Evolutionary conservation across 2,113 vertebrate species (phyloP).

Genomic region (Engraulis encrasicolus): DNA sequence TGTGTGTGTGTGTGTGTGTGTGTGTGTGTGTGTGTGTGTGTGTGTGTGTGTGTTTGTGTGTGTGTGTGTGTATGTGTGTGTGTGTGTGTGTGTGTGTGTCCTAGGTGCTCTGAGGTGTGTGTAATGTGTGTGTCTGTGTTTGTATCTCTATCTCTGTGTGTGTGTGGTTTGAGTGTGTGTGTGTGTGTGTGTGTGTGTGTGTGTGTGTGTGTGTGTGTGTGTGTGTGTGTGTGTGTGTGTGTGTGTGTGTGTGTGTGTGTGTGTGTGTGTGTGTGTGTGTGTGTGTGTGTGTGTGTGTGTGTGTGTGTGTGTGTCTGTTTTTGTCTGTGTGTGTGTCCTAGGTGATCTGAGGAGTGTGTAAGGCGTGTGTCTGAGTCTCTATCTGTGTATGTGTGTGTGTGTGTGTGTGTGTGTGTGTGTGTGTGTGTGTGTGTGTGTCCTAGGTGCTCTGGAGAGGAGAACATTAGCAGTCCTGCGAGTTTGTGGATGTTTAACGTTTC

Average conservation of each 20-base stretch:
- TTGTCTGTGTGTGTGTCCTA: not conserved
- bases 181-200: not conserved
- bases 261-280: not conserved
- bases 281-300: not conserved
- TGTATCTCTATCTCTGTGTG: no score
- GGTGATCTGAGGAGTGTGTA: constrained; percentile 37
- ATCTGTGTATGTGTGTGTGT: constrained; percentile 9
- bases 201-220: no score
- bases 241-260: not conserved
- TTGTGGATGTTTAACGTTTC: constrained; percentile 18
- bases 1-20: not conserved
- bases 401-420: constrained; percentile 23
- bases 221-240: constrained; percentile 9
- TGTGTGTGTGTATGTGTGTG: not conserved
- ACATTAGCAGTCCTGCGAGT: constrained; percentile 22
- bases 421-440: not conserved
- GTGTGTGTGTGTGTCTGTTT: no score
- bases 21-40: not conserved
- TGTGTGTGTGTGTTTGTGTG: no score
- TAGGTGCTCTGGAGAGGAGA: not conserved
- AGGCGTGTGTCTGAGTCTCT: not conserved
- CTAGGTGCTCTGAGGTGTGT: not conserved
- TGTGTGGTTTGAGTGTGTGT: not conserved
- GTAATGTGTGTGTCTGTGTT: not conserved
- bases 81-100: not conserved